Evolutionary conservation across 2,888 invertebrate genomes (phyloP), one percentile per base, ranked within the genome.

Genomic region (Reticulitermes lucifugus): DNA sequence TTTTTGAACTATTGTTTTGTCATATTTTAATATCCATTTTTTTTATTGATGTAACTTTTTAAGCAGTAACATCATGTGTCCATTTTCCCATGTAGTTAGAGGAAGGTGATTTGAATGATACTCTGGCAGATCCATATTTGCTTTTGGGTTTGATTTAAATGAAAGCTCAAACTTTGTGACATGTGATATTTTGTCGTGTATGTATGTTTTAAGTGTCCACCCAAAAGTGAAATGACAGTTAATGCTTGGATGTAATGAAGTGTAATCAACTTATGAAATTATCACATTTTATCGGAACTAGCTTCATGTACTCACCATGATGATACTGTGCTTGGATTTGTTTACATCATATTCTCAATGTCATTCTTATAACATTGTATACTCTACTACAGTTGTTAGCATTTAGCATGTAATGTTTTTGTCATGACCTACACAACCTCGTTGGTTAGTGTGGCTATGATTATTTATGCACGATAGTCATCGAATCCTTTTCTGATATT

Each of bases 151-250:
- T 83, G 41, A 60, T 84, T 84, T 84, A 80, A 80, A 84, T 87
- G 84, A 86, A 86, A 86, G 87, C 87, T 87, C 87, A 87, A 87
- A 86, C 85, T 87, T 85, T 84, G 86, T 87, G 87, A 87, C 87
- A 87, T 87, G 87, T 87, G 87, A 87, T 87, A 87, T 87, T 86
- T 86, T 83, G 80, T 84, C 84, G 59, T 84, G 84, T 71, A 84
- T 84, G 84, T 84, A 80, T 84, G 84, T 80, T 84, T 84, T 80
- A 79, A 71, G 84, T 80, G 80, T 80, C 84, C 79, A 73, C 71
- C 80, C 79, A 70, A 82, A 65, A 81, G 35, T 21, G 60, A 41
- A 65, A 83, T 71, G 51, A 70, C 73, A 75, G 35, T 43, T 71
- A 46, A 70, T 75, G 59, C 73, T 83, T 83, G 73, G 46, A 83